Evolutionary conservation across 2,888 invertebrate genomes (phyloP), one percentile per base, ranked within the genome.

Genomic region (Arrhopalites spinosus): DNA sequence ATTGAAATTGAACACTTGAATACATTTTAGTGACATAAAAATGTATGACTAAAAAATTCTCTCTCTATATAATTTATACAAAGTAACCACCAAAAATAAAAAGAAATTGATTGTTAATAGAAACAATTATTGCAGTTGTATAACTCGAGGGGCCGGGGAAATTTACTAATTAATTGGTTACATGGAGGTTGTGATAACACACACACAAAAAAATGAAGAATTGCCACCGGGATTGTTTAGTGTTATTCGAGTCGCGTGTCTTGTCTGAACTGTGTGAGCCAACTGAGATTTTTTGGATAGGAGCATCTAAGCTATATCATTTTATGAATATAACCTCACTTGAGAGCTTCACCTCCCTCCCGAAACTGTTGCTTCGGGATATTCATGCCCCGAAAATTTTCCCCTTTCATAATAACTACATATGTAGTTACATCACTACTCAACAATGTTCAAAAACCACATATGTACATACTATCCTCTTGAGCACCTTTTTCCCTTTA

Each of bases 281-380:
- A 74, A 78, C 78, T 78, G 76, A 78, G 76, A 76, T 76, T 76
- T 76, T 76, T 71, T 74, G 73, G 75, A 77, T 72, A 69, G 74
- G 64, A 71, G 68, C 76, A 76, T 74, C 72, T 67, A 23, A 72
- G 72, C 63, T 64, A 71, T 71, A 71, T 36, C 29, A 68, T 73
- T 64, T 73, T 77, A 75, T 74, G 61, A 53, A 68, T 68, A 74
- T 68, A 67, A 73, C 73, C 78, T 75, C 78, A 66, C 25, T 53
- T 36, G n/a, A 53, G n/a, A n/a, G n/a, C 53, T 27, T 59, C 59
- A n/a, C 20, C 74, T 72, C 72, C 64, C 63, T 72, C 76, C 78
- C 73, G 76, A 77, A 78, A 78, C 76, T 78, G 78, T 78, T 78
- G 78, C 78, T 78, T 73, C 76, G 76, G 76, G 76, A 76, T 68